Percentiles rank a stretch among this genome's conserved stretches.
Evolutionary conservation across 2,113 vertebrate genomes (phyloP).

Genomic region (Anser brachyrhynchus): DNA sequence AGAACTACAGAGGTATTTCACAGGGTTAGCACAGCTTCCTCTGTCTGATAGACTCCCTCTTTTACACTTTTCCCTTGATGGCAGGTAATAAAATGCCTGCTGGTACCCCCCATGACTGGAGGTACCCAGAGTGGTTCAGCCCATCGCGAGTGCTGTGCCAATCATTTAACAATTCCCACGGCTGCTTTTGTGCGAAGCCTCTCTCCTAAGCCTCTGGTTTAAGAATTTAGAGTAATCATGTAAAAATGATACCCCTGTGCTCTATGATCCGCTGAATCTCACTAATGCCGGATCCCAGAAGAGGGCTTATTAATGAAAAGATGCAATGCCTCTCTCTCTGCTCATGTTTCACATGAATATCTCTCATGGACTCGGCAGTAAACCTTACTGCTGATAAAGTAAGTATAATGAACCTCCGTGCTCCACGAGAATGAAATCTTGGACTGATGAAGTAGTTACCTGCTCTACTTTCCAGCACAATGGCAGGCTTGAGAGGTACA

Average conservation of each 20-base stretch:
- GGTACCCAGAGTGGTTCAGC: conserved; percentile 75
- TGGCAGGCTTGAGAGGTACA: not conserved
- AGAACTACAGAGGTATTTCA: conserved; percentile 19
- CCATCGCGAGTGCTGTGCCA: conserved; percentile 79
- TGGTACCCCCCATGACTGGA: conserved; percentile 56
- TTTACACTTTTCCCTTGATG: not conserved
- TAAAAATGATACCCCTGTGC: conserved; percentile 90
- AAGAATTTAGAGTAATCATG: conserved; percentile 92
- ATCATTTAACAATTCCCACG: conserved; percentile 89
- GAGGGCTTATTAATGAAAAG: conserved; percentile 88
- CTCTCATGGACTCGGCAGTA: conserved; percentile 83
- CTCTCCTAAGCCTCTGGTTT: conserved; percentile 88
- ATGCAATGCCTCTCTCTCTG: conserved; percentile 78
- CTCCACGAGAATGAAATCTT: conserved; percentile 58
- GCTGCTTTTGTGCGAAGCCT: conserved; percentile 86
- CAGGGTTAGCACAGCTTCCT: conserved; percentile 11
- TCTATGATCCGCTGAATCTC: conserved; percentile 85
- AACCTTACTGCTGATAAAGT: conserved; percentile 82
- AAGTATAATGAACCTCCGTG: conserved; percentile 78
- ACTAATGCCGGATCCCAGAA: conserved; percentile 85
- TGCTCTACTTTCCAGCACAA: conserved; percentile 33
- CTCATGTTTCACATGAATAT: conserved; percentile 83
- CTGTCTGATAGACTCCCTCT: not conserved
- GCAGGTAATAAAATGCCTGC: conserved; percentile 65
- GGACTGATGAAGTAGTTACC: conserved; percentile 55